phyloP scores from a whole-genome alignment of 92 coral and sea anemone genomes.

The Epizoanthus scotinus region DNA sequence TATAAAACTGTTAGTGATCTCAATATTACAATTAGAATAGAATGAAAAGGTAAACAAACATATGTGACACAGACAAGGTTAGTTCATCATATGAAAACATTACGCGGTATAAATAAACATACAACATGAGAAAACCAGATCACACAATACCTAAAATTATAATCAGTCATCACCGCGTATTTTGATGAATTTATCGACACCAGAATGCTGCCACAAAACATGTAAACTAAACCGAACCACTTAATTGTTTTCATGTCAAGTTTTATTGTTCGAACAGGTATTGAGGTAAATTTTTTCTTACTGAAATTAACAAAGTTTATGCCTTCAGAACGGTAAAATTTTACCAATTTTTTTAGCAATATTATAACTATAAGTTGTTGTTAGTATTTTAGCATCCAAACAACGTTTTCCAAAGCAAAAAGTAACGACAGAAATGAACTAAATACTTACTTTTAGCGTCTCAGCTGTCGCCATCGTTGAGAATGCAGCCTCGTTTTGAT shows the following conservation, averaged over 20 bases:
- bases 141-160: slow-evolving; percentile 13
- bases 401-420: slow-evolving; percentile 52
- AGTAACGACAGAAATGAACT: slow-evolving; percentile 76
- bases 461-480: slow-evolving; percentile 99
- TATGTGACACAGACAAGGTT: slow-evolving; percentile 6
- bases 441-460: slow-evolving; percentile 95
- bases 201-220: slow-evolving; percentile 44
- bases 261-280: slow-evolving; percentile 81
- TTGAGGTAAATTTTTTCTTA: slow-evolving; percentile 60
- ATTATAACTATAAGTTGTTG: slow-evolving; percentile 14
- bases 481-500: slow-evolving; percentile 87
- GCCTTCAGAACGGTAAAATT: slow-evolving; percentile 10
- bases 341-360: neutral
- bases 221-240: slow-evolving; percentile 33
- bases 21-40: slow-evolving; percentile 7
- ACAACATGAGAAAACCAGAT: slow-evolving; percentile 10
- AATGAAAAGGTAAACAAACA: slow-evolving; percentile 44
- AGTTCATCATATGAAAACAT: slow-evolving; percentile 14
- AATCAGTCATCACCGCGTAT: neutral
- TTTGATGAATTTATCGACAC: slow-evolving; percentile 25
- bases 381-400: slow-evolving; percentile 29
- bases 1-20: slow-evolving; percentile 11
- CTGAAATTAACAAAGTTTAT: slow-evolving; percentile 55
- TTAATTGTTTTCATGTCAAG: slow-evolving; percentile 86
- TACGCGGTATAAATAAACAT: slow-evolving; percentile 8